phyloP scores from a whole-genome alignment of 2,113 vertebrate species.

The Hippocampus guttulatus region DNA sequence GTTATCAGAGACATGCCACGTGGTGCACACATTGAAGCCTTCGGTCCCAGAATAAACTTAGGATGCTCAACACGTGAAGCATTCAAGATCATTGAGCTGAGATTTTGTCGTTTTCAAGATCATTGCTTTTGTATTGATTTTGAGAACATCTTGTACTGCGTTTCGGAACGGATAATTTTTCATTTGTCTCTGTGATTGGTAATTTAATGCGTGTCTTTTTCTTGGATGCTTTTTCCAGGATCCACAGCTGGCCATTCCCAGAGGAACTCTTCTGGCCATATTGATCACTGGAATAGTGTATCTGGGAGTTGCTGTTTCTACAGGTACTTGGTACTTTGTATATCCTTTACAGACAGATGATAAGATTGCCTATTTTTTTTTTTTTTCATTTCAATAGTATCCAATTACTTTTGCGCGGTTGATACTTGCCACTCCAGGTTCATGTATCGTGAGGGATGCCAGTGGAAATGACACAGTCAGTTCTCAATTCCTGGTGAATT shows the following conservation, averaged over 20 bases:
- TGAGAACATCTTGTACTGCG: not conserved
- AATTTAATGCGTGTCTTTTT: not conserved
- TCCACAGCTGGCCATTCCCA: conserved; percentile 93
- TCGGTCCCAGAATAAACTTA: no score
- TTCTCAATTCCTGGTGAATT: conserved; percentile 70
- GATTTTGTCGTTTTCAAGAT: no score
- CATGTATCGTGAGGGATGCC: conserved; percentile 91
- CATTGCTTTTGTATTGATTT: no score
- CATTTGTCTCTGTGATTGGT: not conserved
- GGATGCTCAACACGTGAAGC: no score
- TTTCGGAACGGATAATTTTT: not conserved
- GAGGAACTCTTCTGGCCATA: conserved; percentile 93
- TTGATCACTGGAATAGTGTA: conserved; percentile 93
- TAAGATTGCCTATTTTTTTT: no score
- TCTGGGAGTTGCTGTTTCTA: conserved; percentile 86
- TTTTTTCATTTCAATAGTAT: not conserved
- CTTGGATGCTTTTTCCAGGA: conserved; percentile 75
- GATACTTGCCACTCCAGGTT: conserved; percentile 66
- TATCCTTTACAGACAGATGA: not conserved
- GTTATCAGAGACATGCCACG: no score
- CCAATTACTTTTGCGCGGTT: not conserved
- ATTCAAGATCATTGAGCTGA: no score
- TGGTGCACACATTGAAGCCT: no score
- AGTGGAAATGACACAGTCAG: conserved; percentile 77
- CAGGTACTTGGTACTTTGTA: conserved; percentile 73